Percentiles rank a stretch among this genome's conserved stretches.
These are phyloP conservation scores for Catagonus wagneri DNA, from an alignment of 2,113 vertebrate species.

Conservation along the genomic window DNA sequence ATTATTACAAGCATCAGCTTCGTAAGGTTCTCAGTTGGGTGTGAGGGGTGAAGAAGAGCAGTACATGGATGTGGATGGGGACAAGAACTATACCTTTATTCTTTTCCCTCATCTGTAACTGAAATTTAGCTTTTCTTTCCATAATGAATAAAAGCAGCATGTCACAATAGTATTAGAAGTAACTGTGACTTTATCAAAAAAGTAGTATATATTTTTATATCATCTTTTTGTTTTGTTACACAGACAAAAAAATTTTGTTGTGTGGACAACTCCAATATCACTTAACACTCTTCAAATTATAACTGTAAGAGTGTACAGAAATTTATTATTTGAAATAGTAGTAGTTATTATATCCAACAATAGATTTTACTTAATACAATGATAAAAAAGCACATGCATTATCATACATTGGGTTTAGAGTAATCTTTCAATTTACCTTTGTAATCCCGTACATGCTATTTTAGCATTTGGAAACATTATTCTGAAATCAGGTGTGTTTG, in stretches of 20 bases:
- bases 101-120: neutral
- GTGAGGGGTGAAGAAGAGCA: neutral
- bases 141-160: neutral
- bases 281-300: neutral
- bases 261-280: neutral
- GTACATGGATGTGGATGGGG: neutral
- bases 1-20: neutral
- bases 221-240: neutral
- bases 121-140: constrained; percentile 7
- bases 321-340: neutral
- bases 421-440: neutral
- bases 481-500: neutral
- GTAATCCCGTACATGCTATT: neutral
- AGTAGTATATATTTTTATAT: neutral
- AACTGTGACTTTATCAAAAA: neutral
- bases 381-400: neutral
- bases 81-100: neutral
- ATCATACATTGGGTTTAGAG: neutral
- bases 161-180: neutral
- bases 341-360: neutral
- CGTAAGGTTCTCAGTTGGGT: neutral
- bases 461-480: neutral
- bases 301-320: no score
- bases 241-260: neutral
- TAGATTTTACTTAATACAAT: neutral